Evolutionary conservation across 2,888 invertebrate genomes (phyloP).

Genomic region (Sinodicranocentrus sp.): DNA sequence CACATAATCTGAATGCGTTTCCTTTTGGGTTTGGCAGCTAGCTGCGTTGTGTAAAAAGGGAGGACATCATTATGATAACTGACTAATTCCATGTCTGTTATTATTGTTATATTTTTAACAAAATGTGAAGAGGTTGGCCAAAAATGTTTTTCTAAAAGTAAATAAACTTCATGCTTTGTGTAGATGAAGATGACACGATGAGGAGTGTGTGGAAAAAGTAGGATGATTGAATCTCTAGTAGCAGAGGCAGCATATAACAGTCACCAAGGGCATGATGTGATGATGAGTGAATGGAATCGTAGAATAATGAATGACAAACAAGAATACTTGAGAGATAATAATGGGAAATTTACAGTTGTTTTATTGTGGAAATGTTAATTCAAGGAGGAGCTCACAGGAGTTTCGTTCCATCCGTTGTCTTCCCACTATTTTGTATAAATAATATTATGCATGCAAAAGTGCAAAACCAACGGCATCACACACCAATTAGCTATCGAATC

Average conservation of each 20-base stretch:
- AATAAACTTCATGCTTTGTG: background rate
- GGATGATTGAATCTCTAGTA: conserved; percentile 9
- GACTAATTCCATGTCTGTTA: conserved; percentile 35
- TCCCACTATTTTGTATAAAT: background rate
- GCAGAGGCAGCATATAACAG: background rate
- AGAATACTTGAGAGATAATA: conserved; percentile 50
- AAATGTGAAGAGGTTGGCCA: conserved; percentile 41
- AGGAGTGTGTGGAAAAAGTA: background rate
- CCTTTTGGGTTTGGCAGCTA: conserved; percentile 48
- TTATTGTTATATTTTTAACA: conserved; percentile 30
- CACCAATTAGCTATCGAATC: no score
- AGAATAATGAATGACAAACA: conserved; percentile 37
- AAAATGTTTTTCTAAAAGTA: conserved; percentile 27
- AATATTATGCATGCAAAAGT: no score
- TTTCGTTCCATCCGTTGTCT: background rate
- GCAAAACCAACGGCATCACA: no score
- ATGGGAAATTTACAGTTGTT: conserved; percentile 60
- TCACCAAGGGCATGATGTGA: background rate
- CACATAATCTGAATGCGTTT: background rate
- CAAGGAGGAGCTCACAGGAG: background rate
- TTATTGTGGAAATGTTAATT: conserved; percentile 58
- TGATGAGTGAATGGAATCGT: background rate
- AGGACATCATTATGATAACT: conserved; percentile 42
- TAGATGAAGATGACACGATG: conserved; percentile 9
- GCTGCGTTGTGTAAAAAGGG: conserved; percentile 11